phyloP scores from a whole-genome alignment of 1,140 invertebrate species.

The Bombus haemorrhoidalis region DNA sequence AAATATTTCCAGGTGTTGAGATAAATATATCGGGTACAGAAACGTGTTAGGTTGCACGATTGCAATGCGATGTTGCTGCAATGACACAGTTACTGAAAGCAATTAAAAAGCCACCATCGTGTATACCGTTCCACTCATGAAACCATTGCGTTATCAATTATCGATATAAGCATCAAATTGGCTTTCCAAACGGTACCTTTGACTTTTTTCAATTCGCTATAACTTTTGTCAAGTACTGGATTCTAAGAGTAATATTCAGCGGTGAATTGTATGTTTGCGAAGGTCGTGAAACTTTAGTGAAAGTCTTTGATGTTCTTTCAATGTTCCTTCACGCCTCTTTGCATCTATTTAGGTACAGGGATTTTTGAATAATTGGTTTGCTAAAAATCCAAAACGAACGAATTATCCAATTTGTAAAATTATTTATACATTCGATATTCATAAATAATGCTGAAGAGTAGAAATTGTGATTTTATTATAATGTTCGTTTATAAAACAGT shows the following conservation, averaged over 20 bases:
- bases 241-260: not conserved
- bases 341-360: not conserved
- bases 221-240: not conserved
- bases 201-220: too few species aligned
- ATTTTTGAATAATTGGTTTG: not conserved
- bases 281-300: constrained; percentile 23
- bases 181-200: not conserved
- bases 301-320: too few species aligned
- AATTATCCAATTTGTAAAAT: not conserved
- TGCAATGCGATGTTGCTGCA: not conserved
- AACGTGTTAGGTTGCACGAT: too few species aligned
- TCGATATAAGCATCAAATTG: constrained; percentile 13
- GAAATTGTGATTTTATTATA: constrained; percentile 15
- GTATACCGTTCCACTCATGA: not conserved
- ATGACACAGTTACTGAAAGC: constrained; percentile 7
- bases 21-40: too few species aligned
- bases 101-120: not conserved
- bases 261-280: too few species aligned
- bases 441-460: not conserved
- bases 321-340: not conserved
- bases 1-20: not conserved
- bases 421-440: not conserved
- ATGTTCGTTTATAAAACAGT: not conserved
- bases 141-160: constrained; percentile 11
- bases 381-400: not conserved